phyloP scores from a whole-genome alignment of 2,888 invertebrate species.

The Nemapogon koenigi region DNA sequence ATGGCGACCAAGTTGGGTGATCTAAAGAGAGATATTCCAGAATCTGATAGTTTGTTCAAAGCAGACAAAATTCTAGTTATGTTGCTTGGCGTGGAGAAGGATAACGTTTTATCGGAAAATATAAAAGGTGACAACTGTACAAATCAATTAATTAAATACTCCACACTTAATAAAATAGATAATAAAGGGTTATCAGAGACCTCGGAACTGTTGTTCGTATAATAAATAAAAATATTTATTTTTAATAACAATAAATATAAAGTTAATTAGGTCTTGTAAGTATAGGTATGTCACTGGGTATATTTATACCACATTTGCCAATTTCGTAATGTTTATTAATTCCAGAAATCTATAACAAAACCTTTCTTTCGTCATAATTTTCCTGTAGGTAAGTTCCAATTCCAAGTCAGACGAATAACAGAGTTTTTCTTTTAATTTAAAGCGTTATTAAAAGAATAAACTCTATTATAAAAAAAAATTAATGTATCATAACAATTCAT shows the following conservation, averaged over 20 bases:
- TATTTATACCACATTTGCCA: background rate
- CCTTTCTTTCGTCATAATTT: too few relatives aligned
- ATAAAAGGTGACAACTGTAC: conserved; percentile 69
- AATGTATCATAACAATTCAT: too few relatives aligned
- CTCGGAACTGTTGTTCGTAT: too few relatives aligned
- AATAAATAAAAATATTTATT: conserved; percentile 14
- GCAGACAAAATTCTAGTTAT: conserved; percentile 80
- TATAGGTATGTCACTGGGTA: background rate
- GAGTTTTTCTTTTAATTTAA: too few relatives aligned
- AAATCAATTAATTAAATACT: background rate
- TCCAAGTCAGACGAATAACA: too few relatives aligned
- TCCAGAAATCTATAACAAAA: too few relatives aligned
- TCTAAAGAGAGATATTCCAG: conserved; percentile 55
- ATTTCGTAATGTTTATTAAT: too few relatives aligned
- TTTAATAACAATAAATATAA: conserved; percentile 7
- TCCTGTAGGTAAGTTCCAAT: too few relatives aligned
- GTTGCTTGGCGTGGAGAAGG: conserved; percentile 80
- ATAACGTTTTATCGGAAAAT: conserved; percentile 72
- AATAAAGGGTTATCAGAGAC: too few relatives aligned
- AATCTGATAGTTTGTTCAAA: conserved; percentile 66
- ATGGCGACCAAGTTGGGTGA: conserved; percentile 69
- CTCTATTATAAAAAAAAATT: too few relatives aligned
- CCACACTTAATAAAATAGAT: background rate
- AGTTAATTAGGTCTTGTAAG: background rate
- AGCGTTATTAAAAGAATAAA: too few relatives aligned